A percentile compares a stretch with the other conserved stretches of the same genome.
These are phyloP conservation scores for Pardalotus punctatus DNA, from an alignment of 2,113 vertebrate species.

Conservation along the genomic window DNA sequence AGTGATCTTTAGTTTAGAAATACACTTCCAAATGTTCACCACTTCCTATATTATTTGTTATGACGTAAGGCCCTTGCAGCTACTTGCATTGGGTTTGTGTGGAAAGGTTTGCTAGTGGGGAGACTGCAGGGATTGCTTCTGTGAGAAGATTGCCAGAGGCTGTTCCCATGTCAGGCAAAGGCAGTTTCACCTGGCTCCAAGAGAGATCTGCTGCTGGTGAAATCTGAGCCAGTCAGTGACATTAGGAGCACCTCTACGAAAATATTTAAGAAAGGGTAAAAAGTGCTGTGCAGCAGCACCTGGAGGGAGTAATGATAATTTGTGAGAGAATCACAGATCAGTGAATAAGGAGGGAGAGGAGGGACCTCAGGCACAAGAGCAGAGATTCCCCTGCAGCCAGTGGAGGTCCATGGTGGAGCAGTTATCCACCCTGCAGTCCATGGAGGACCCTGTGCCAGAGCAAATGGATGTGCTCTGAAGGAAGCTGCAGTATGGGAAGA, in stretches of 20 bases:
- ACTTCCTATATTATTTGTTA: neutral
- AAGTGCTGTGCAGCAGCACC: neutral
- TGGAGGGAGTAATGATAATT: neutral
- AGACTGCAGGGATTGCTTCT: neutral
- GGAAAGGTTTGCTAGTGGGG: neutral
- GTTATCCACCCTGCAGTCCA: neutral
- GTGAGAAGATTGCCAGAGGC: neutral
- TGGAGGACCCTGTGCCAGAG: neutral
- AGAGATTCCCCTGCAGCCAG: neutral
- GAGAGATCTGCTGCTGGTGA: neutral
- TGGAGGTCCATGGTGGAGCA: neutral
- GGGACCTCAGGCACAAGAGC: accelerated
- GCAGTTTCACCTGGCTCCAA: neutral
- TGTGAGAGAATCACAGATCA: neutral
- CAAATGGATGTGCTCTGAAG: neutral
- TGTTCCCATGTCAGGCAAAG: neutral
- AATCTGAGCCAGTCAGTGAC: accelerated
- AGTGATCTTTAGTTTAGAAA: neutral
- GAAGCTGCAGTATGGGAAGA: neutral
- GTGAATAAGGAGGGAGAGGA: neutral
- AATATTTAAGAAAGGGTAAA: neutral
- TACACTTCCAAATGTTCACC: neutral
- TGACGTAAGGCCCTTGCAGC: neutral
- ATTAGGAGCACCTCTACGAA: neutral
- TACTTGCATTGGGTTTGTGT: neutral